phyloP scores from a whole-genome alignment of 2,797 vertebrate genomes.

The Bovichtus diacanthus region DNA sequence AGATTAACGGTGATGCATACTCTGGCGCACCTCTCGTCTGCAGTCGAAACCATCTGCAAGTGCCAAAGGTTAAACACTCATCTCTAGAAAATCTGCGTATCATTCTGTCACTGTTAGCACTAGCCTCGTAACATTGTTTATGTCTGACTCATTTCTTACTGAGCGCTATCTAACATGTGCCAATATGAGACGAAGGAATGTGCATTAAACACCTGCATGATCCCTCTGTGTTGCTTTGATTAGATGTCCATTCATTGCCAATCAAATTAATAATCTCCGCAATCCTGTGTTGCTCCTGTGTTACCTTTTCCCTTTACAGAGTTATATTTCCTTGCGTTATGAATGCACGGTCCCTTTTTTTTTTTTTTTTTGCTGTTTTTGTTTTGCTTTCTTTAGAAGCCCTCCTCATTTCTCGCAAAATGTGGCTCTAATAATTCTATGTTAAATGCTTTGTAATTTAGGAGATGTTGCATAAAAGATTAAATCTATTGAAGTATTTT shows the following conservation, averaged over 20 bases:
- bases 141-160: constrained; percentile 63
- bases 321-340: constrained; percentile 74
- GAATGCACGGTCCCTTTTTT: constrained; percentile 75
- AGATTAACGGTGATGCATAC: not conserved
- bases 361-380: constrained; percentile 58
- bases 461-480: constrained; percentile 88
- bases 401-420: constrained; percentile 89
- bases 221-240: constrained; percentile 75
- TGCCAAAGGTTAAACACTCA: constrained; percentile 72
- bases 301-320: constrained; percentile 48
- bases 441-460: constrained; percentile 91
- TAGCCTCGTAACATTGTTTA: constrained; percentile 59
- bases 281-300: constrained; percentile 58
- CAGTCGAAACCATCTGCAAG: constrained; percentile 51
- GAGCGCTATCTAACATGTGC: constrained; percentile 63
- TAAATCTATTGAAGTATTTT: constrained; percentile 93
- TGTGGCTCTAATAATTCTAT: constrained; percentile 77
- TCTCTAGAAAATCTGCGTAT: constrained; percentile 22
- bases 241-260: constrained; percentile 71
- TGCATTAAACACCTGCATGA: constrained; percentile 74
- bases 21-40: constrained; percentile 26
- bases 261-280: constrained; percentile 65
- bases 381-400: constrained; percentile 77
- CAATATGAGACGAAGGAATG: constrained; percentile 63
- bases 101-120: constrained; percentile 59